Evolutionary conservation across 2,797 vertebrate species (phyloP), one percentile per base, ranked within the genome.

Genomic region (Sebastolobus alascanus): DNA sequence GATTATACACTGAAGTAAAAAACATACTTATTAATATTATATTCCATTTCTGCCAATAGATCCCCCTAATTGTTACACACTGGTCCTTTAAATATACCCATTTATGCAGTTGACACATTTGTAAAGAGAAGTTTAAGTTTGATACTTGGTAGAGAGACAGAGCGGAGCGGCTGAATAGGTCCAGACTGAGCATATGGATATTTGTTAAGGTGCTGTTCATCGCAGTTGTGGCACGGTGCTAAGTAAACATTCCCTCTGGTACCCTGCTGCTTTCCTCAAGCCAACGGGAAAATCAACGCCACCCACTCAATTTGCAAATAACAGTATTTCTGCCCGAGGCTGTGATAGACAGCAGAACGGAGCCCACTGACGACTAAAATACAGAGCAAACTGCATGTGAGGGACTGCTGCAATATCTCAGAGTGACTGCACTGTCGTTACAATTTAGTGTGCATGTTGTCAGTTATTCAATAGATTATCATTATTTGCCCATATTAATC

Each of bases 231-330:
- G 77, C 86, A 82, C 58, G 7, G 81, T 18, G 87, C 79, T 86
- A 91, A 89, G 82, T 94, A 94, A 93, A 94, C 87, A 90, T 82
- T 90, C 79, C 72, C 84, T 72, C 72, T 77, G 79, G 72, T 87
- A 63, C 43, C 85, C 90, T 33, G 68, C 88, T 79, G 88, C 60
- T 77, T 87, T 86, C 68, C 87, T 90, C 87, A 84, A 90, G 86
- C 89, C 88, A 90, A 86, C 76, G 6, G 85, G 87, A 94, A 93
- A 94, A 92, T 90, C 87, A 90, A 85, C 68, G 38, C 87, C 91
- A 87, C 90, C 91, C 91, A 93, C 91, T 86, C 90, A 89, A 90
- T 92, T 91, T 89, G 78, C 85, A 92, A 93, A 94, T 93, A 90
- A 93, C 92, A 89, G 92, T 89, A 81, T 87, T 93, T 93, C 83